Conservation (phyloP, 53 echinoderm and acorn worm species). For the Paracentrotus lividus region DNA sequence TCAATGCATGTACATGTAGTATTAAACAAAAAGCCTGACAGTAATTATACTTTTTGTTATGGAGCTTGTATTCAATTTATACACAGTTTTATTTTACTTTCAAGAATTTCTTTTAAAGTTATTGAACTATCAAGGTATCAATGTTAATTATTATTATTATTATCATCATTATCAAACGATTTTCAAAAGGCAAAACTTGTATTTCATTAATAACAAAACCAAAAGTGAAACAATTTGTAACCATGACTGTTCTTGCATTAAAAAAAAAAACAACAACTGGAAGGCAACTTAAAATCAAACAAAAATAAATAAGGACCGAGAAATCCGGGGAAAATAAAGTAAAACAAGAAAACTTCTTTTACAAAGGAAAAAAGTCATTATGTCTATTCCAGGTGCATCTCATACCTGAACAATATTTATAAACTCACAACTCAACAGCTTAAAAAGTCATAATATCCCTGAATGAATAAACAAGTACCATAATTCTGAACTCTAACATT, state of each 20-base stretch:
- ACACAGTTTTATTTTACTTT: background rate
- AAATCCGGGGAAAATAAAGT: background rate
- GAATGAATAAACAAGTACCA: background rate
- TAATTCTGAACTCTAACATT: background rate
- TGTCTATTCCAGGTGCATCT: background rate
- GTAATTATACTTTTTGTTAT: background rate
- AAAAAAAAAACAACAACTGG: background rate
- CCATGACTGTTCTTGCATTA: background rate
- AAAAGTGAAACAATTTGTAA: background rate
- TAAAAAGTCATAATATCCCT: background rate
- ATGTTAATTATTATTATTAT: no score
- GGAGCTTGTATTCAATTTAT: background rate
- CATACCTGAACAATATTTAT: background rate
- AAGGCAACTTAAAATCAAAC: background rate
- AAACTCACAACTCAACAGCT: background rate
- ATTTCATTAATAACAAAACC: background rate
- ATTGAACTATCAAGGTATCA: constrained; percentile 28
- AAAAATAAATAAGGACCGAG: background rate
- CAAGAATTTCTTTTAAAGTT: constrained; percentile 1
- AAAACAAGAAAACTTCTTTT: background rate
- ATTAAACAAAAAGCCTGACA: background rate
- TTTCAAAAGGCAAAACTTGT: constrained; percentile 3
- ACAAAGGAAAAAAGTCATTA: background rate
- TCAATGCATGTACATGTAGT: background rate
- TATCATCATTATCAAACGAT: no score